These are phyloP conservation scores for Phoxinus dragarum DNA, from an alignment of 2,797 vertebrate species.

Conservation along the genomic window DNA sequence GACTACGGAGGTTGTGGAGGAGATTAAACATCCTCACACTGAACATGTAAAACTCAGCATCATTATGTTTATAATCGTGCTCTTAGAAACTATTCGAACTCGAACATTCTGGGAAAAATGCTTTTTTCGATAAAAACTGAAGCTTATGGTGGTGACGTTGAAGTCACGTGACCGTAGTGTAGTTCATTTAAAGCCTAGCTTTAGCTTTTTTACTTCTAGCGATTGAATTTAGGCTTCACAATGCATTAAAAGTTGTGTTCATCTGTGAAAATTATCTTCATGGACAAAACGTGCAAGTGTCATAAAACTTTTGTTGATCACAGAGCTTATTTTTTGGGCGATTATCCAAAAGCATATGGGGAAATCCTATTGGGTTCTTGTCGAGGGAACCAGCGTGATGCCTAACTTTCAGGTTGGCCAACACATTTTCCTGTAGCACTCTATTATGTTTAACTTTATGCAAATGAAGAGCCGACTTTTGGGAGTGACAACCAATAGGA, in stretches of 20 bases:
- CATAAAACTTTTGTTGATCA: not conserved
- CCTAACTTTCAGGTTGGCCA: not conserved
- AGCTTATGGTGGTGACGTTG: not conserved
- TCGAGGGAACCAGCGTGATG: not conserved
- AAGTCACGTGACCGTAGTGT: not conserved
- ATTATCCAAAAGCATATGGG: not conserved
- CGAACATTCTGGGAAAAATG: not conserved
- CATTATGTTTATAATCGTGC: too few species aligned
- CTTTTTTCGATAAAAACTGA: not conserved
- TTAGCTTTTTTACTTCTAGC: not conserved
- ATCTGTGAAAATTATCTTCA: too few species aligned
- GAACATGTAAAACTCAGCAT: not conserved
- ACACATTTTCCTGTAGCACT: not conserved
- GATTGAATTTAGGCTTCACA: not conserved
- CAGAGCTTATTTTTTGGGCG: fast-evolving
- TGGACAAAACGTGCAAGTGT: not conserved
- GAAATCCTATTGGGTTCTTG: not conserved
- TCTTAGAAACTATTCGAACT: not conserved
- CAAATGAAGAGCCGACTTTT: not conserved
- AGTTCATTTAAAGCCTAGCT: not conserved
- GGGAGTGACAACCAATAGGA: not conserved
- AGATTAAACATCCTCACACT: not conserved
- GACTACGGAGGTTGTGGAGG: not conserved
- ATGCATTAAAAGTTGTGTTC: not conserved
- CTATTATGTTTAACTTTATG: not conserved